A percentile compares a stretch with the other conserved stretches of the same genome.
Evolutionary conservation across 2,113 vertebrate species (phyloP).

Genomic region (Ailuropoda melanoleuca): DNA sequence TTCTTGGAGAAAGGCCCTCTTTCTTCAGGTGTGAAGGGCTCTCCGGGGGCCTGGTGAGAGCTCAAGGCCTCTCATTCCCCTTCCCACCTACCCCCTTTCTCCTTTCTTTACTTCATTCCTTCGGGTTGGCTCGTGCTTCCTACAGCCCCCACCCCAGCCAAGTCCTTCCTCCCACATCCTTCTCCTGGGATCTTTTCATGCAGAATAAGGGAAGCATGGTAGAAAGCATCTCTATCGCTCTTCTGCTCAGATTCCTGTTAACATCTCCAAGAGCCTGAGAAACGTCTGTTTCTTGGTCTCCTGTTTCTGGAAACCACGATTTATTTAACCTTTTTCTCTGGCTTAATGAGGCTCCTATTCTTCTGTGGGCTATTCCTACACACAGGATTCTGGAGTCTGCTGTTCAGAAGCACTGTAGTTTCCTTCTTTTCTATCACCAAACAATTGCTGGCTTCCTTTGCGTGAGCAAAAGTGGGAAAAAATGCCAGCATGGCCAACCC

Average conservation of each 20-base stretch:
- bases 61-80: not conserved
- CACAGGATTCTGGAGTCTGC: conserved; percentile 50
- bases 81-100: not conserved
- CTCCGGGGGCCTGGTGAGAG: not conserved
- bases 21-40: not conserved
- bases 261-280: not conserved
- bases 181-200: not conserved
- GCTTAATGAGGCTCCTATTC: conserved; percentile 54
- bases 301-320: conserved; percentile 64
- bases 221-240: conserved; percentile 8
- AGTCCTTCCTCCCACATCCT: not conserved
- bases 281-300: not conserved
- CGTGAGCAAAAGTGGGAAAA: not conserved
- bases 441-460: not conserved
- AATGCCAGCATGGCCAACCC: not conserved
- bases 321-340: conserved; percentile 68
- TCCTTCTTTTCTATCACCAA: conserved; percentile 10
- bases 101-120: not conserved
- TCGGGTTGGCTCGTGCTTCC: not conserved
- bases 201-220: not conserved
- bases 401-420: not conserved
- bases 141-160: not conserved
- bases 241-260: conserved; percentile 50
- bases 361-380: conserved; percentile 52
- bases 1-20: not conserved